phyloP scores from a whole-genome alignment of 2,888 invertebrate species.

The Phorcus lineatus region DNA sequence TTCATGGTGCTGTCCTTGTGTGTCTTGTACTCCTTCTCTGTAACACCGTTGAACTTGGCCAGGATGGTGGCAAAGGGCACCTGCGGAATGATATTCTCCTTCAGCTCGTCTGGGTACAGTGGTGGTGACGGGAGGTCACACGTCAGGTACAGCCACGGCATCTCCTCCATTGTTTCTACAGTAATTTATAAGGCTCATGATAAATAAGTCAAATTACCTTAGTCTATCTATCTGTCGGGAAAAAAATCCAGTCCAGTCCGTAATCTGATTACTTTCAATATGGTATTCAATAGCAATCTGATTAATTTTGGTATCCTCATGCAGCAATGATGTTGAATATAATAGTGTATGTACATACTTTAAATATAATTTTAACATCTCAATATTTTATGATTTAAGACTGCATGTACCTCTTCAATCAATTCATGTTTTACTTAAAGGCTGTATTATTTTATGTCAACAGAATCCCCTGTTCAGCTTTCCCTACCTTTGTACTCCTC shows the following conservation, averaged over 20 bases:
- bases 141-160: conserved; percentile 96
- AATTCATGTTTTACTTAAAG: too few relatives aligned
- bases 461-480: too few relatives aligned
- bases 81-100: conserved; percentile 99
- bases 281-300: too few relatives aligned
- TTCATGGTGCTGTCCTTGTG: conserved; percentile 99
- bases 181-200: background rate
- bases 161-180: conserved; percentile 83
- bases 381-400: too few relatives aligned
- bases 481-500: conserved; percentile 85
- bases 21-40: conserved; percentile 98
- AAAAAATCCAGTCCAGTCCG: too few relatives aligned
- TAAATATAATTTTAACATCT: too few relatives aligned
- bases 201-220: background rate
- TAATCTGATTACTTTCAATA: too few relatives aligned
- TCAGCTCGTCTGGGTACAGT: conserved; percentile 94
- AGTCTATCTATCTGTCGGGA: background rate
- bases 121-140: conserved; percentile 98
- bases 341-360: too few relatives aligned
- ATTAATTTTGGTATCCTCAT: too few relatives aligned
- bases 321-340: too few relatives aligned
- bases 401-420: too few relatives aligned
- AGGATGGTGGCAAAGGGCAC: conserved; percentile 94
- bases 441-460: too few relatives aligned
- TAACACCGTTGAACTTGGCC: conserved; percentile 95